Evolutionary conservation across 2,888 invertebrate genomes (phyloP), one percentile per base, ranked within the genome.

Genomic region (Oxyscelio sp.): DNA sequence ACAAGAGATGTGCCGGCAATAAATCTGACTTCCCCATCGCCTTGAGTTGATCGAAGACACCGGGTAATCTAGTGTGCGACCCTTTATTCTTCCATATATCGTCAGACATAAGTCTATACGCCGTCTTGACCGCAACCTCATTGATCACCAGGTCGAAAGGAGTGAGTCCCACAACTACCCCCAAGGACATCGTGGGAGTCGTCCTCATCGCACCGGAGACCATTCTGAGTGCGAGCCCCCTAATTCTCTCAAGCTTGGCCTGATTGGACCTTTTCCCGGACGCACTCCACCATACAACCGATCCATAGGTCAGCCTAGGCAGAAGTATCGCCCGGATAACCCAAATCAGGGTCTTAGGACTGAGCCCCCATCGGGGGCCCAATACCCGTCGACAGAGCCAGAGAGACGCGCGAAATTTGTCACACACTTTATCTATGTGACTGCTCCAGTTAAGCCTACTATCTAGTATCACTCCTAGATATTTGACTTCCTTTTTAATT

Each of bases 361-460:
- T 56, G 6, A 70, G 31, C 0, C 56, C 45, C 56, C 45, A 70
- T n/a, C 17, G 43, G 1, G 27, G 54, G 0, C 43, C 68, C 2
- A 68, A 24, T 6, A 43, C 24, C 0, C 68, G 2, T 54, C 43
- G 19, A 24, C 68, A 68, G 15, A 68, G 24, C 40, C 68, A 68
- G 0, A 68, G 17, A 4, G 66, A 3, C 0, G 66, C 13, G 0
- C 40, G 19, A n/a, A 43, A 70, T 48, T 70, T 70, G 3, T 54
- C 27, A 15, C 70, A 70, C 0, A n/a, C 9, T 2, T 1, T 43
- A 0, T 27, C n/a, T 8, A 70, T 8, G 1, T 56, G 45, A 3
- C 45, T 27, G 4, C 21, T 27, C 70, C 45, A 70, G 1, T 15
- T 56, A 0, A 58, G 34, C 24, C 45, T 70, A 1, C 11, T 58